Base-by-base conservation (phyloP, 64 coral and sea anemone genomes). In the Porites australiensis region DNA sequence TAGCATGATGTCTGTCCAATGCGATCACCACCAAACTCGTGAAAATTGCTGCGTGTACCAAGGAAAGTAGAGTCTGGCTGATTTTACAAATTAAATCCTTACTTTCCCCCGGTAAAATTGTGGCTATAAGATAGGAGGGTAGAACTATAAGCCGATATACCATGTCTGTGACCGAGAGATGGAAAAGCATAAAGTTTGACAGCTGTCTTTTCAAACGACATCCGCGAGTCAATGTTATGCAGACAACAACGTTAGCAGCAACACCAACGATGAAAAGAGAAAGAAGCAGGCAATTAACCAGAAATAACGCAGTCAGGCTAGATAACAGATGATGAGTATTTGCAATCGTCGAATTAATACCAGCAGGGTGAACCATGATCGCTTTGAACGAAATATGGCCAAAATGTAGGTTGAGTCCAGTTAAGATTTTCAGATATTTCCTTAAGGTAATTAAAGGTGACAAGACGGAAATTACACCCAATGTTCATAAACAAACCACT, bases 111-210 rank as follows among this genome's bases (percentile, higher is more conserved):
- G 75, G 75, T 8, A 57, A 20, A 0, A 55, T 4, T 14, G 18
- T 57, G 6, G 51, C n/a, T 11, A 50, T 46, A 19, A 83, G 23
- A 58, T 65, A 47, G 9, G 63, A 75, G 0, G 92, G 92, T 8
- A 79, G 53, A 9, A 78, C 79, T 3, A 94, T 58, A 5, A 89
- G 22, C 13, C 87, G 87, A 82, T 89, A 89, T 4, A 66, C 45
- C 7, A 94, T 74, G 54, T 94, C 92, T 64, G 87, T 76, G n/a
- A 89, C 53, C 15, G 92, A 89, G 14, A 94, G 64, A 20, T 94
- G 77, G 16, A 94, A 94, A 0, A 94, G 71, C 53, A 94, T 89
- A 47, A 82, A 94, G 58, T 89, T 94, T 4, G 92, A 94, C 3
- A 94, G 52, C 44, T 94, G 88, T 80, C 89, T 94, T 37, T 75